These are phyloP conservation scores for Sebastes cheni DNA, from an alignment of 2,797 vertebrate species.

Conservation along the genomic window DNA sequence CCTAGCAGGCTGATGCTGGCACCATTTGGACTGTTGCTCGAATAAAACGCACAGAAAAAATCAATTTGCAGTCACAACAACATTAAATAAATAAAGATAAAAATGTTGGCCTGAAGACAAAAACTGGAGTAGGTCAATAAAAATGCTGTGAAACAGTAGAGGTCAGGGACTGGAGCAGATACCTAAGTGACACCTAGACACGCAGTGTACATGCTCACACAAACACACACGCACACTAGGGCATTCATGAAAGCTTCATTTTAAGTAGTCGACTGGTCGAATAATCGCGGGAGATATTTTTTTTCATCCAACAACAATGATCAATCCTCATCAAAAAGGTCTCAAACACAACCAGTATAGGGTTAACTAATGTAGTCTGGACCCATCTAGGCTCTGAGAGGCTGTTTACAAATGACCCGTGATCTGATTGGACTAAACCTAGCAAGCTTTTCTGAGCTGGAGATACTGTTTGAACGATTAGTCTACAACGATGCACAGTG, in stretches of 20 bases:
- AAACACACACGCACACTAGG: not conserved
- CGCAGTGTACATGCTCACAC: not conserved
- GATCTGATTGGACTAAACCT: not conserved
- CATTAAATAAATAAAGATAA: constrained; percentile 24
- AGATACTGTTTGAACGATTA: not conserved
- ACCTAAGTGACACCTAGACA: constrained; percentile 25
- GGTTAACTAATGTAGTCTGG: not conserved
- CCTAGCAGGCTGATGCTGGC: not conserved
- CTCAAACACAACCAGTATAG: not conserved
- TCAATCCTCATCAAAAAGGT: not conserved
- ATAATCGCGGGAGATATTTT: too few relatives aligned
- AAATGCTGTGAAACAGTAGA: constrained; percentile 20
- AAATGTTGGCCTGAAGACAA: constrained; percentile 26
- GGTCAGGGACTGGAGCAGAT: constrained; percentile 19
- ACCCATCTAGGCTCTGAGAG: not conserved
- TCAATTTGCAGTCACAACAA: constrained; percentile 3
- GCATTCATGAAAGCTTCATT: too few relatives aligned
- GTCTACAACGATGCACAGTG: not conserved
- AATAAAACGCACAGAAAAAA: not conserved
- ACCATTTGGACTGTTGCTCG: not conserved
- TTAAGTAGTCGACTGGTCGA: too few relatives aligned
- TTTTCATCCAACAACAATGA: not conserved
- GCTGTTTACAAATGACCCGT: not conserved
- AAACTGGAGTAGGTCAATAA: constrained; percentile 31
- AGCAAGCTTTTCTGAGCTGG: not conserved